Conservation (phyloP, 2,113 vertebrate species). For the Labeo catla region DNA sequence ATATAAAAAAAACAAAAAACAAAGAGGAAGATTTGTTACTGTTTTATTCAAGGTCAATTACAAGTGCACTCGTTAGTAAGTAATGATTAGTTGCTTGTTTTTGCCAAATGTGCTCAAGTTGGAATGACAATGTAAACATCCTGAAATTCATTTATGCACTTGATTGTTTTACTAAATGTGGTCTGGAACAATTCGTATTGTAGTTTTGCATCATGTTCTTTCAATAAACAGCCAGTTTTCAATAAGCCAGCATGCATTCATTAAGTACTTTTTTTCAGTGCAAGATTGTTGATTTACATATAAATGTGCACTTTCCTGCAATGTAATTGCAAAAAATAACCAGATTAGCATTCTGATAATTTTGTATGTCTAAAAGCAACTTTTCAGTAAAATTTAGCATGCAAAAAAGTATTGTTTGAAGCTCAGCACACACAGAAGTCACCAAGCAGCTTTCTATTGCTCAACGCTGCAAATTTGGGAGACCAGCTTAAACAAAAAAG, state of each 20-base stretch:
- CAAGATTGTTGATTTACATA: background rate
- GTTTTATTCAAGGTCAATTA: constrained; percentile 28
- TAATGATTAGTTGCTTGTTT: constrained; percentile 28
- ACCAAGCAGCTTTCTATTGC: too few species aligned
- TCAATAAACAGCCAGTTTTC: background rate
- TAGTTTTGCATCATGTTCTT: constrained; percentile 22
- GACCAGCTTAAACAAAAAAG: too few species aligned
- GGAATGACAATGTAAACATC: background rate
- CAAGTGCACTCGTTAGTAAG: constrained; percentile 14
- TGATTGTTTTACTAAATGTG: background rate
- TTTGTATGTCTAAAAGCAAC: background rate
- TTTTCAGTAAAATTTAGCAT: too few species aligned
- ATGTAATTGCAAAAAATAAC: background rate
- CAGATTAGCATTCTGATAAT: background rate
- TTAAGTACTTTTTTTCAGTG: background rate
- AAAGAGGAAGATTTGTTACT: constrained; percentile 36
- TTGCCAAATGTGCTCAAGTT: constrained; percentile 5
- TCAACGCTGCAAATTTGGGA: too few species aligned
- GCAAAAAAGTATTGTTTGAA: too few species aligned
- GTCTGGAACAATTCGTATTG: background rate
- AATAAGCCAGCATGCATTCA: background rate
- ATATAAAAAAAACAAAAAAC: constrained; percentile 4
- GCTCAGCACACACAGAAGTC: too few species aligned
- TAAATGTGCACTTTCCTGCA: background rate
- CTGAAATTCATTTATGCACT: constrained; percentile 14